phyloP scores from a whole-genome alignment of 2,113 vertebrate species.

The Haemorhous mexicanus region DNA sequence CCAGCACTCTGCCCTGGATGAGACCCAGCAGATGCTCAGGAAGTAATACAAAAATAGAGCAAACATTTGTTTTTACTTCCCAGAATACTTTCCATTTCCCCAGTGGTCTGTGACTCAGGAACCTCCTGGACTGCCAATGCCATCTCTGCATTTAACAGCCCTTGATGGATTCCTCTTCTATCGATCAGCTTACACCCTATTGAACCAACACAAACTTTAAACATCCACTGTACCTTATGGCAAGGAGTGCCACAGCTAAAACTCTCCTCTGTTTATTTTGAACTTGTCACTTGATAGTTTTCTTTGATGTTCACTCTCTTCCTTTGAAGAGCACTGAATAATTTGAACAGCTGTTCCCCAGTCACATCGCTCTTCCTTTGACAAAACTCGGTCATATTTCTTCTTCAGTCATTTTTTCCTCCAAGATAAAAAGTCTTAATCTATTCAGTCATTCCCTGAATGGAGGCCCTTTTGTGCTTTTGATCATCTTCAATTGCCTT shows the following conservation, averaged over 20 bases:
- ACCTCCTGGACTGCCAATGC: background rate
- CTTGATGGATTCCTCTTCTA: background rate
- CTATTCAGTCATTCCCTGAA: constrained; percentile 29
- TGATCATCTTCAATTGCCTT: constrained; percentile 51
- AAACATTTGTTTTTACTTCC: background rate
- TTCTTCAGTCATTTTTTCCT: constrained; percentile 8
- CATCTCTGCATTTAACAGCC: background rate
- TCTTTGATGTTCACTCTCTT: background rate
- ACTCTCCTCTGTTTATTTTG: background rate
- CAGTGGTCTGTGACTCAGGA: background rate
- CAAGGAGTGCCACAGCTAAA: background rate
- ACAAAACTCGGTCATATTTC: background rate
- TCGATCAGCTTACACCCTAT: background rate
- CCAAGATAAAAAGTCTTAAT: constrained; percentile 29
- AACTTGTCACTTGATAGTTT: background rate
- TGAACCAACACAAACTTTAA: background rate
- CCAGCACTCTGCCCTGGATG: background rate
- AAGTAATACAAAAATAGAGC: background rate
- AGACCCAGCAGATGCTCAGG: background rate
- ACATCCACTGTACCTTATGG: background rate
- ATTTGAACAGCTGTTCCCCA: constrained; percentile 32
- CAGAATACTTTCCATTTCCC: background rate
- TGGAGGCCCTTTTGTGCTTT: constrained; percentile 28
- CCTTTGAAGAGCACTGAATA: constrained; percentile 28
- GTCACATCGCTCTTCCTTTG: background rate